Conservation (phyloP, 2,113 vertebrate species). For the Peromyscus leucopus region DNA sequence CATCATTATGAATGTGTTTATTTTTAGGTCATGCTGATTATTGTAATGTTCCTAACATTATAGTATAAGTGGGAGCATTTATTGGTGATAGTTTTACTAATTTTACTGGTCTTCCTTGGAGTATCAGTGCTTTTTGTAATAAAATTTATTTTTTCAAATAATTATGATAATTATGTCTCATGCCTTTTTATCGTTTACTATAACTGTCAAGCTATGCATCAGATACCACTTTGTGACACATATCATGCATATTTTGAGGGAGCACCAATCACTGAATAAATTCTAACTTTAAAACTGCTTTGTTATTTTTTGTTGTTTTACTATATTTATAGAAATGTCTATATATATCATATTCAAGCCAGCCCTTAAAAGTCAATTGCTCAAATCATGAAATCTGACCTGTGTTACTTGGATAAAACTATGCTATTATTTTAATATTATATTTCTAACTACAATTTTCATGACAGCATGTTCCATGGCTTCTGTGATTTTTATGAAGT, state of each 20-base stretch:
- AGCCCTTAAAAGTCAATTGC: background rate
- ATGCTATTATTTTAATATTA: conserved; percentile 29
- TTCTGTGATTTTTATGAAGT: conserved; percentile 46
- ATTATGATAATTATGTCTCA: background rate
- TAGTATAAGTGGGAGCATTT: background rate
- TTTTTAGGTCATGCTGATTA: conserved; percentile 15
- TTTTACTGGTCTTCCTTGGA: background rate
- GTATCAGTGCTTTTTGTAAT: background rate
- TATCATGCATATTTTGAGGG: background rate
- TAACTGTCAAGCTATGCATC: background rate
- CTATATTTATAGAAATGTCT: background rate
- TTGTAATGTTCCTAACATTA: background rate
- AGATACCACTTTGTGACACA: background rate
- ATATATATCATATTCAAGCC: background rate
- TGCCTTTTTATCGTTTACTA: background rate
- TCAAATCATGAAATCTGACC: conserved; percentile 4
- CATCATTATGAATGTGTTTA: conserved; percentile 24
- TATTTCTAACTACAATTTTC: conserved; percentile 22
- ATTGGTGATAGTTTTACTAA: background rate
- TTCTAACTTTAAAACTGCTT: background rate
- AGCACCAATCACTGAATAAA: background rate
- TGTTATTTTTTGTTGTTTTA: background rate
- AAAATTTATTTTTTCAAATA: background rate
- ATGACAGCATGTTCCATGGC: background rate
- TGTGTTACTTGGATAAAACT: background rate